Conservation (phyloP, 1,140 invertebrate genomes). For the Hormaphis cornu region DNA sequence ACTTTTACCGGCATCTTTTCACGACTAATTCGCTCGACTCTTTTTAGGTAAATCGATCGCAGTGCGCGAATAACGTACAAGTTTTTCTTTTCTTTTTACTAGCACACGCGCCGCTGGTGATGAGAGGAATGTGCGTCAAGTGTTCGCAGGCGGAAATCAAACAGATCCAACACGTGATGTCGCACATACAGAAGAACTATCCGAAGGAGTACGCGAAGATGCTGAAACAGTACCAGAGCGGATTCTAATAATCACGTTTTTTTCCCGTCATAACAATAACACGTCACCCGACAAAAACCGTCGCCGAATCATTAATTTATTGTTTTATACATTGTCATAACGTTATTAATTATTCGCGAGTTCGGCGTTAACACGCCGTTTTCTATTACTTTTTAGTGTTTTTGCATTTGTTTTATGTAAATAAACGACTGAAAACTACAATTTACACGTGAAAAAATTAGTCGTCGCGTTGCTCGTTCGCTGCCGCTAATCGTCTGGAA, state of each 20-base stretch:
- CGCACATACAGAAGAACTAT: constrained; percentile 57
- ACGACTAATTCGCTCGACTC: no score
- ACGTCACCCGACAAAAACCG: not conserved
- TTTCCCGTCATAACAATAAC: no score
- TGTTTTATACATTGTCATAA: not conserved
- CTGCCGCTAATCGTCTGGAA: no score
- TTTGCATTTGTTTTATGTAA: not conserved
- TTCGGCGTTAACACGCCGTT: not conserved
- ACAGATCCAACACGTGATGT: constrained; percentile 59
- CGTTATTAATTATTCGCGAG: not conserved
- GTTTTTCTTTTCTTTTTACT: constrained; percentile 42
- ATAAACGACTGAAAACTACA: not conserved
- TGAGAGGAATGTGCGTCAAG: constrained; percentile 58
- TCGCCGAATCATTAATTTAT: not conserved
- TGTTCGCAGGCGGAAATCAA: constrained; percentile 54
- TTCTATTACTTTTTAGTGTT: not conserved
- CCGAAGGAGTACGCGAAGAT: constrained; percentile 63
- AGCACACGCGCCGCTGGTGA: constrained; percentile 59
- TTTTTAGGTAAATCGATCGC: no score
- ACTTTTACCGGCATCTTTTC: no score
- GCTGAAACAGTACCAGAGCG: constrained; percentile 41
- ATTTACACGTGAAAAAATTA: not conserved
- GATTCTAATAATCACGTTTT: no score
- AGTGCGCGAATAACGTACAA: no score
- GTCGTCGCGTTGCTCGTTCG: no score